Percentiles rank a stretch among this genome's conserved stretches.
Evolutionary conservation across 2,797 vertebrate species (phyloP).

Genomic region (Phrynocephalus vlangalii): DNA sequence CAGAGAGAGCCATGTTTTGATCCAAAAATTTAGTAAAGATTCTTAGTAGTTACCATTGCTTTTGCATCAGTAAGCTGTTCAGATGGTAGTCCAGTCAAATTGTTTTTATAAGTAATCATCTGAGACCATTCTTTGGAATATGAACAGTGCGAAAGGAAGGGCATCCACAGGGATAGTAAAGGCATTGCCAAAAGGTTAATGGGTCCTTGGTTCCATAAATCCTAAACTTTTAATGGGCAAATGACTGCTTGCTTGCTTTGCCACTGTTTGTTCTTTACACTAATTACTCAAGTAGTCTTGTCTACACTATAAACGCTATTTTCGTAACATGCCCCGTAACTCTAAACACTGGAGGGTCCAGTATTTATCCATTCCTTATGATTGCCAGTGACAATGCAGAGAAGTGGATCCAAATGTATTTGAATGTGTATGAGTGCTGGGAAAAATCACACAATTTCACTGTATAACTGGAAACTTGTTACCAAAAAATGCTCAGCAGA

Average conservation of each 20-base stretch:
- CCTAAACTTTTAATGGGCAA: not conserved
- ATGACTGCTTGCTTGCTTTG: not conserved
- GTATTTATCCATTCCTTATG: slow-evolving; percentile 17
- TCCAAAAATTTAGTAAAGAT: too few species aligned
- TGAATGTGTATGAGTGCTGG: slow-evolving; percentile 44
- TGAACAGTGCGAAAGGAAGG: too few species aligned
- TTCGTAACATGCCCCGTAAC: slow-evolving; percentile 21
- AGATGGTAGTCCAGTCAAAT: too few species aligned
- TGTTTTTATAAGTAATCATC: too few species aligned
- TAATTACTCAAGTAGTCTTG: slow-evolving; percentile 32
- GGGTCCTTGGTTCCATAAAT: too few species aligned
- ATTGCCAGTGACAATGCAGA: not conserved
- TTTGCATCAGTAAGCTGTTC: too few species aligned
- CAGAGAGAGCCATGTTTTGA: too few species aligned
- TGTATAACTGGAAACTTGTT: slow-evolving; percentile 38
- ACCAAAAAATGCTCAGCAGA: not conserved
- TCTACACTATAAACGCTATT: slow-evolving; percentile 38
- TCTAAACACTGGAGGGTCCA: slow-evolving; percentile 23
- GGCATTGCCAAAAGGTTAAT: too few species aligned
- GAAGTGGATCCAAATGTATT: slow-evolving; percentile 52
- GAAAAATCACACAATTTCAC: slow-evolving; percentile 44
- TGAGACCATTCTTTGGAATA: too few species aligned
- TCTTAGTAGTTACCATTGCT: too few species aligned
- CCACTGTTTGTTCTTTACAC: slow-evolving; percentile 24
- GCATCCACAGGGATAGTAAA: too few species aligned